Evolutionary conservation across 2,113 vertebrate species (phyloP), one percentile per base, ranked within the genome.

Genomic region (Tursiops truncatus): DNA sequence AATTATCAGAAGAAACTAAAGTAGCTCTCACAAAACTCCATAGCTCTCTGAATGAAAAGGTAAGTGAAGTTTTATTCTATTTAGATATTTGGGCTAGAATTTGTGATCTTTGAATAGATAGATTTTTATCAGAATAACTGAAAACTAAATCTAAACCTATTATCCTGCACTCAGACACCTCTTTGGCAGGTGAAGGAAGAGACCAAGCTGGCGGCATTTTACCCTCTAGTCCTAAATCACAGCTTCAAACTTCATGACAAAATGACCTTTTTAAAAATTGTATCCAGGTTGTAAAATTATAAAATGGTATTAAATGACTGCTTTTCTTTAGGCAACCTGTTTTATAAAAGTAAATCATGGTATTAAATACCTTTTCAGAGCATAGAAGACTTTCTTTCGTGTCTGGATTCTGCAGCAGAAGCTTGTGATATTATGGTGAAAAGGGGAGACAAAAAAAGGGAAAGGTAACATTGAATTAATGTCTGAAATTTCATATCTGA

Each of bases 391-490:
- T 99, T 99, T 97, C 97, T 99, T 94, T 99, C 98, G 2, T 99
- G 97, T 97, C 98, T 99, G 89, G 99, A 99, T 98, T 97, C 97
- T 38, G 98, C 99, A 85, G 98, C 99, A 95, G 99, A 99, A 97
- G 98, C 99, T 70, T 99, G 99, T 96, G 99, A 99, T 95, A 99
- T 99, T 97, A 99, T 99, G 99, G 97, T 99, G 91, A 99, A 99
- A 98, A 99, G 98, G 92, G 99, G 99, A 93, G 99, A 99, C 98
- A 99, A 99, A 98, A 99, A 99, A 97, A 99, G 98, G 94, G 99
- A 99, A 97, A 99, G 99, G 99, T 99, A 99, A 82, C 8, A 67
- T 38, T 77, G 41, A 88, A 31, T 94, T 94, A 53, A 44, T 81
- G 2, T 89, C 50, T 70, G 20, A 17, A 31, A 23, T 63, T 85